Percentiles rank a stretch among this genome's conserved stretches.
phyloP scores from a whole-genome alignment of 1,140 invertebrate species.

The Zeugodacus cucurbitae region DNA sequence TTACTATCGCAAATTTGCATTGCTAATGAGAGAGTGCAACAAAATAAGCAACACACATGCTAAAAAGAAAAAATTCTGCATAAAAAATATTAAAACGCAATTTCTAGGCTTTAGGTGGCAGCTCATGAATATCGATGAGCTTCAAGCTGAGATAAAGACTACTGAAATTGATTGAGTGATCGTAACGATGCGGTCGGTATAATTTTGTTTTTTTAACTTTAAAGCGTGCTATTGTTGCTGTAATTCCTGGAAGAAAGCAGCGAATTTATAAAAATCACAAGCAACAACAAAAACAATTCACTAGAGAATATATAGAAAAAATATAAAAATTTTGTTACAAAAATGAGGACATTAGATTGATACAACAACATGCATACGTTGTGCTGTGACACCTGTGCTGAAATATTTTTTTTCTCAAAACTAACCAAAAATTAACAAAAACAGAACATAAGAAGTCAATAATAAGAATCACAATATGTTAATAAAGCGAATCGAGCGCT shows the following conservation, averaged over 20 bases:
- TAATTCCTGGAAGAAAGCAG: no score
- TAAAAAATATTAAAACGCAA: not conserved
- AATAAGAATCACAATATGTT: no score
- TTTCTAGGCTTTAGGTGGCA: not conserved
- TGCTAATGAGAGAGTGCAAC: not conserved
- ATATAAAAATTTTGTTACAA: not conserved
- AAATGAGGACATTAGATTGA: not conserved
- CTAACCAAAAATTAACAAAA: not conserved
- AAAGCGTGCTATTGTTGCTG: no score
- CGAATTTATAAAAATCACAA: no score
- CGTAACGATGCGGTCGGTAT: not conserved
- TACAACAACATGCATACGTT: not conserved
- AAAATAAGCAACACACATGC: not conserved
- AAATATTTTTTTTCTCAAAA: not conserved
- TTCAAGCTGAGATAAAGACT: not conserved
- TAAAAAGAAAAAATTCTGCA: not conserved
- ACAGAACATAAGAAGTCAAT: not conserved
- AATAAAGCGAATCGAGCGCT: not conserved
- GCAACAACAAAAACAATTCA: no score
- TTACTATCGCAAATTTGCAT: constrained; percentile 15
- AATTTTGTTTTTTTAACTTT: not conserved
- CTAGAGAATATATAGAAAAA: no score
- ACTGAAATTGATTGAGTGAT: not conserved
- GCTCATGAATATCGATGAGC: constrained; percentile 11
- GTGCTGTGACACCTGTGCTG: not conserved